Percentiles rank a stretch among this genome's conserved stretches.
Conservation (phyloP, 2,797 vertebrate species). For the Distichodus sexfasciatus region DNA sequence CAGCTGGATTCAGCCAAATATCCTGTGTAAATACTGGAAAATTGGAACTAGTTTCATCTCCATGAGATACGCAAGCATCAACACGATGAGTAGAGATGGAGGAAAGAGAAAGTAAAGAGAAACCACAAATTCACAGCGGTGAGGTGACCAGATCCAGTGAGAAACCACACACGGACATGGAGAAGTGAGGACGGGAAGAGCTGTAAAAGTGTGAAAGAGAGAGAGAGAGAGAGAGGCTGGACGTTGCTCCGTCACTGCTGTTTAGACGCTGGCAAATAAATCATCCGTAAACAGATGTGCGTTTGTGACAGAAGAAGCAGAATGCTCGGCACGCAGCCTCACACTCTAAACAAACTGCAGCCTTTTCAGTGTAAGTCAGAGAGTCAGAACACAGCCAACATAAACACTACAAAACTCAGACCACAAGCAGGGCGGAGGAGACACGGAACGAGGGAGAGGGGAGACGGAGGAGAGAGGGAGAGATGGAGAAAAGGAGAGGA, state of each 20-base stretch:
- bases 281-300: conserved; percentile 61
- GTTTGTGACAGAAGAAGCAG: conserved; percentile 48
- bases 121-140: conserved; percentile 9
- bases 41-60: neutral
- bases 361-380: conserved; percentile 52
- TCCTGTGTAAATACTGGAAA: neutral
- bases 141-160: neutral
- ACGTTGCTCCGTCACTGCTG: conserved; percentile 49
- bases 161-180: conserved; percentile 20
- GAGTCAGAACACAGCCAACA: conserved; percentile 43
- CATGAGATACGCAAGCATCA: neutral
- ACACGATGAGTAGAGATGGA: neutral
- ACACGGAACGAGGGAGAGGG: neutral
- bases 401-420: conserved; percentile 47
- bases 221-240: conserved; percentile 13
- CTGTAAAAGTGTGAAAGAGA: conserved; percentile 8
- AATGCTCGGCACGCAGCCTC: conserved; percentile 50
- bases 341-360: conserved; percentile 51
- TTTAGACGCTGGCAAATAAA: conserved; percentile 56
- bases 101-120: neutral
- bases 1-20: neutral
- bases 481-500: neutral
- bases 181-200: conserved; percentile 43
- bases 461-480: neutral
- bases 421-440: conserved; percentile 2